Conservation (phyloP, 2,797 vertebrate species). For the Eremophila alpestris region DNA sequence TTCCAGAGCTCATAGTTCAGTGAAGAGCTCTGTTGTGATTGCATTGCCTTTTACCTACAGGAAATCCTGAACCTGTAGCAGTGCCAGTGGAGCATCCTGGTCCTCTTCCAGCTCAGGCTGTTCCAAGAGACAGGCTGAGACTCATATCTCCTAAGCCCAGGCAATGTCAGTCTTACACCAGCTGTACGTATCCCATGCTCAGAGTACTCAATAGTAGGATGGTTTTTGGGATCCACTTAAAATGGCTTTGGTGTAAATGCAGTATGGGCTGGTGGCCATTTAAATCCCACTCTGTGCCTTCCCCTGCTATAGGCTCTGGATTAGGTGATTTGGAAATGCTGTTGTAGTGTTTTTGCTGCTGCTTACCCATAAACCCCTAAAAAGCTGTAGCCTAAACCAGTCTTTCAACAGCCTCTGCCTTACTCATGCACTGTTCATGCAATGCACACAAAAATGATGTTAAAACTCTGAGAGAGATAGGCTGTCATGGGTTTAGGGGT, state of each 20-base stretch:
- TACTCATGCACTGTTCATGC: not conserved
- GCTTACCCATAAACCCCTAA: not conserved
- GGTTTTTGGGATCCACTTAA: not conserved
- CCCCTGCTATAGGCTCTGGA: not conserved
- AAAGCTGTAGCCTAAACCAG: not conserved
- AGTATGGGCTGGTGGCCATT: not conserved
- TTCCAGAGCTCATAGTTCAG: not conserved
- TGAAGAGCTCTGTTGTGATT: not conserved
- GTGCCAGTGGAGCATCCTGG: not conserved
- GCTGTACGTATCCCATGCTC: not conserved
- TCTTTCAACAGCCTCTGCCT: not conserved
- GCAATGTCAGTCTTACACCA: not conserved
- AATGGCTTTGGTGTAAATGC: not conserved
- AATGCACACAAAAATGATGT: not conserved
- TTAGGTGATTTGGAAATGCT: not conserved
- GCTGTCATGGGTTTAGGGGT: not conserved
- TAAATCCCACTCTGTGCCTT: not conserved
- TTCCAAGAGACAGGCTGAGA: not conserved
- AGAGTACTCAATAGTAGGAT: accelerated
- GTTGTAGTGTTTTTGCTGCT: not conserved
- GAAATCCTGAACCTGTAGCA: not conserved
- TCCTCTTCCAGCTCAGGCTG: not conserved
- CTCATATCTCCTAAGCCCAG: not conserved
- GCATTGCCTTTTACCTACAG: not conserved
- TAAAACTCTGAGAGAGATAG: not conserved